Conservation (phyloP, 2,113 vertebrate species). For the Dissostichus mawsoni region DNA sequence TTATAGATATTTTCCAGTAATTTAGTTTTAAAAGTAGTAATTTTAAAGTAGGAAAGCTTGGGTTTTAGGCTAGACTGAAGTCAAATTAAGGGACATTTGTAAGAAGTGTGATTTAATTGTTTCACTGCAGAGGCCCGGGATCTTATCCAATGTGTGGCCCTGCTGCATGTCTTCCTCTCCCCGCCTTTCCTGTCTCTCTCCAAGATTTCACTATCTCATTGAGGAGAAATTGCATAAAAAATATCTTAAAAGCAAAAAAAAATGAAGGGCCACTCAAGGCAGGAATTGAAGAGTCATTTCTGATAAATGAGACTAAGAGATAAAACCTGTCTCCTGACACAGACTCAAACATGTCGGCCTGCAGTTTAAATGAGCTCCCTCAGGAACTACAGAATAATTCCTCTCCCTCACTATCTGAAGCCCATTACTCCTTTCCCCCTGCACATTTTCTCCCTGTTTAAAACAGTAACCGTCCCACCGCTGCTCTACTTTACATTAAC, state of each 20-base stretch:
- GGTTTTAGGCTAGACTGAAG: neutral
- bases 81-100: constrained; percentile 1
- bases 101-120: too few relatives aligned
- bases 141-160: too few relatives aligned
- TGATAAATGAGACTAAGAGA: constrained; percentile 38
- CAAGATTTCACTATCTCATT: too few relatives aligned
- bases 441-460: neutral
- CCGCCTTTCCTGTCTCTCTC: too few relatives aligned
- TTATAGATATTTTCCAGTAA: neutral
- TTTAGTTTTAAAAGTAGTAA: neutral
- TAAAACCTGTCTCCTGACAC: constrained; percentile 35
- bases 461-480: constrained; percentile 29
- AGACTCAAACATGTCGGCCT: constrained; percentile 29
- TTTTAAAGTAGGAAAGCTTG: neutral
- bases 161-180: too few relatives aligned
- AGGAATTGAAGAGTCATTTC: constrained; percentile 8
- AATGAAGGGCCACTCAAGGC: constrained; percentile 6
- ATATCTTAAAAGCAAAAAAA: too few relatives aligned
- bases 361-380: constrained; percentile 55
- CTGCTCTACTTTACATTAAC: constrained; percentile 43
- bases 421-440: constrained; percentile 1
- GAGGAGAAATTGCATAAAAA: too few relatives aligned
- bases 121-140: too few relatives aligned
- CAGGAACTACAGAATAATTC: constrained; percentile 24
- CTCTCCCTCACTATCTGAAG: constrained; percentile 18